Conservation (phyloP, 2,888 invertebrate genomes). For the Philhelius pedissequus region DNA sequence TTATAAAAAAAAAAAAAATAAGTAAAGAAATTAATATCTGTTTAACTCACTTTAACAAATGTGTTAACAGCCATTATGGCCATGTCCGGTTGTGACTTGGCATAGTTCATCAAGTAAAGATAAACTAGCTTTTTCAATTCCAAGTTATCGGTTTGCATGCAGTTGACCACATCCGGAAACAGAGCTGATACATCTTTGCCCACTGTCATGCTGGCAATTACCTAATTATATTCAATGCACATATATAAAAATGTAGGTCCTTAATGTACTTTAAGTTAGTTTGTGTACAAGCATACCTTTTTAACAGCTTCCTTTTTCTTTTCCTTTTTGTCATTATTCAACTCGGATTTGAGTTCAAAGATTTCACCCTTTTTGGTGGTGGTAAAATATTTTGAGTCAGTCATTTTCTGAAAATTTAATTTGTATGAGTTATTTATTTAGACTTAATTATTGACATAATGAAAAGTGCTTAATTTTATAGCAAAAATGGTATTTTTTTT, state of each 20-base stretch:
- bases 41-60: conserved; percentile 93
- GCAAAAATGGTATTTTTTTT: too few species aligned
- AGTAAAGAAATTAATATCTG: neutral
- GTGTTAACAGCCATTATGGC: conserved; percentile 99
- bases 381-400: conserved; percentile 99
- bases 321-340: conserved; percentile 99
- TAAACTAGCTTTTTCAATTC: conserved; percentile 99
- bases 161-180: conserved; percentile 99
- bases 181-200: conserved; percentile 99
- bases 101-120: conserved; percentile 99
- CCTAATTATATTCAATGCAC: conserved; percentile 80
- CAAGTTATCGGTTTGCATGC: conserved; percentile 99
- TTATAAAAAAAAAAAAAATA: neutral
- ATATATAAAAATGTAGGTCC: conserved; percentile 11
- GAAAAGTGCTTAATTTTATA: too few species aligned
- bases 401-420: conserved; percentile 83
- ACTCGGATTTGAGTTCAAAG: conserved; percentile 98
- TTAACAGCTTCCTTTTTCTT: conserved; percentile 99
- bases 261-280: neutral
- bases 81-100: conserved; percentile 99
- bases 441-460: too few species aligned
- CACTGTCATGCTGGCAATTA: conserved; percentile 99
- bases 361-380: conserved; percentile 99
- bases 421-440: neutral
- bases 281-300: conserved; percentile 86